Percentiles rank a stretch among this genome's conserved stretches.
Conservation (phyloP, 2,113 vertebrate genomes). For the Hemiprocne comata region DNA sequence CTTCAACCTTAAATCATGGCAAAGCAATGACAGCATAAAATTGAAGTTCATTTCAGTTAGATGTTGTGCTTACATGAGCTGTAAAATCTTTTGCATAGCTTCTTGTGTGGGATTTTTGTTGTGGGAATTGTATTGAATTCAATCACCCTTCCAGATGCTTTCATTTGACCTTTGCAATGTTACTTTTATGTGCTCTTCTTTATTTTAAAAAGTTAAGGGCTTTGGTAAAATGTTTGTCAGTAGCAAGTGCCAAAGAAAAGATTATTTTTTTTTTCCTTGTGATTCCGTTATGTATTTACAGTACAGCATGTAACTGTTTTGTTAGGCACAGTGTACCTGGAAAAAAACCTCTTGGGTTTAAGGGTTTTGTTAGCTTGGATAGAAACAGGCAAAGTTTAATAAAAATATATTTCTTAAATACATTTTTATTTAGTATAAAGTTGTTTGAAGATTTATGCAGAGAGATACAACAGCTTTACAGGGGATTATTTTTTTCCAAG, state of each 20-base stretch:
- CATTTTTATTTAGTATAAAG: not conserved
- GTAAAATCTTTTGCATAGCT: slow-evolving; percentile 30
- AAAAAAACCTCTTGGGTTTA: not conserved
- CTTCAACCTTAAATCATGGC: not conserved
- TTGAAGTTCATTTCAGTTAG: not conserved
- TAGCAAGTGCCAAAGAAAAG: slow-evolving; percentile 54
- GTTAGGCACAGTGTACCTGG: not conserved
- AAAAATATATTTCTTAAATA: not conserved
- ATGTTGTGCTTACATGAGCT: slow-evolving; percentile 11
- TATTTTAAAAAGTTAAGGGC: slow-evolving; percentile 34
- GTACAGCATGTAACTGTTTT: slow-evolving; percentile 5
- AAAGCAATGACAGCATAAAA: not conserved
- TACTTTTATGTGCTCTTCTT: slow-evolving; percentile 33
- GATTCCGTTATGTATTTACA: slow-evolving; percentile 15
- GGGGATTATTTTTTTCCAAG: not conserved
- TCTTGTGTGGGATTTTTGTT: slow-evolving; percentile 62
- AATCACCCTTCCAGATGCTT: slow-evolving; percentile 57
- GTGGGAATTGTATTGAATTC: slow-evolving; percentile 41
- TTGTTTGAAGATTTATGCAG: not conserved
- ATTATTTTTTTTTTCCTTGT: not conserved
- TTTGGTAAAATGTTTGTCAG: slow-evolving; percentile 38
- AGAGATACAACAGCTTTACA: not conserved
- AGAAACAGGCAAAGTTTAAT: not conserved
- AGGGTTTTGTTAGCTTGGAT: not conserved
- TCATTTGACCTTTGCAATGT: slow-evolving; percentile 57